Conservation (phyloP, 2,888 invertebrate species). For the Eupeodes latifasciatus region DNA sequence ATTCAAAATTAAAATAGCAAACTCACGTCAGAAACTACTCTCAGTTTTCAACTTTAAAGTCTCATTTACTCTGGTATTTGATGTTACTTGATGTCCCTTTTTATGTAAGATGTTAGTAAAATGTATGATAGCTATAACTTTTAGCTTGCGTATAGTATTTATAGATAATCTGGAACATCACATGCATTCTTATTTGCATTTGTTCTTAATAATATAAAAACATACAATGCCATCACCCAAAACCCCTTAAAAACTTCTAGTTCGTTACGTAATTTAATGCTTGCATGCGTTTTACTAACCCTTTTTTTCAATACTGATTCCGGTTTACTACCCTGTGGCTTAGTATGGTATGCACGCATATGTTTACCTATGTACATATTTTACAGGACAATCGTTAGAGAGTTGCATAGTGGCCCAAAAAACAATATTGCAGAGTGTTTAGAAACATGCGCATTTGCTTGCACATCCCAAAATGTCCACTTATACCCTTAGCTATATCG, state of each 20-base stretch:
- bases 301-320: neutral
- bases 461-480: conserved; percentile 69
- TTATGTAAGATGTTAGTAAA: no score
- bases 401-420: conserved; percentile 56
- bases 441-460: conserved; percentile 76
- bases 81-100: no score
- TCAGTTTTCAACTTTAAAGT: no score
- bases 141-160: no score
- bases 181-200: no score
- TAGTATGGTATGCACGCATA: conserved; percentile 63
- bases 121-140: no score
- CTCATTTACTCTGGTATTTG: no score
- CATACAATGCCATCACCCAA: conserved; percentile 44
- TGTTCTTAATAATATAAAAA: no score
- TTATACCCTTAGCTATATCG: conserved; percentile 18
- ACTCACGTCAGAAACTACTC: no score
- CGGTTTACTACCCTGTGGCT: neutral
- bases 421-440: conserved; percentile 46
- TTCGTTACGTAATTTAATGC: conserved; percentile 41
- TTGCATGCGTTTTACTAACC: conserved; percentile 47
- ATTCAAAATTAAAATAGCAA: no score
- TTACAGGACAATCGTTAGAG: conserved; percentile 47
- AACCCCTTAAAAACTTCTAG: conserved; percentile 35
- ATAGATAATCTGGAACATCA: no score
- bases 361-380: conserved; percentile 29